Evolutionary conservation across 1,140 invertebrate genomes (phyloP), one percentile per base, ranked within the genome.

Genomic region (Procambarus virginalis): DNA sequence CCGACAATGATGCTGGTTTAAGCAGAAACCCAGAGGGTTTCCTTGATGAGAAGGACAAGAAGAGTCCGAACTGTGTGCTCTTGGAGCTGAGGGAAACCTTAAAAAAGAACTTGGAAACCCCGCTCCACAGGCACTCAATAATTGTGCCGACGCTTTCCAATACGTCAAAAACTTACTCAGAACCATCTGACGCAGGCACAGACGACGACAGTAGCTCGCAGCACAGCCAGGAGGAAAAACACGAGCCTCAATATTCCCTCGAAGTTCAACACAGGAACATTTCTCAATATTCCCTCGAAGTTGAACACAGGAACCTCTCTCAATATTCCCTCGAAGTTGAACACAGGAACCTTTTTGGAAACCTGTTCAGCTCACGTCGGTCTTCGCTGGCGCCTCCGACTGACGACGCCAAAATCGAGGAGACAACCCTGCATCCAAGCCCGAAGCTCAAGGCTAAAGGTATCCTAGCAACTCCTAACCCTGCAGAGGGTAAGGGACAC

Each of bases 151-250:
- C 80, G 0, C 12, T 73, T 46, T 68, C 88, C 58, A 76, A n/a
- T 75, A 76, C 8, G 9, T 51, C 82, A 8, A 70, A 75, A 9
- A 45, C 45, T 22, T 78, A 84, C 60, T 84, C 81, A 2, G 88
- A 89, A 45, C 73, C 51, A 3, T 89, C 75, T 20, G 88, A 89
- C 70, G 75, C 20, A 12, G 81, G 34, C 82, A 89, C 88, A 5
- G 88, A 89, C 73, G 81, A 84, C 58, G 88, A 89, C 73, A 89
- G 88, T 81, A 84, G 88, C 60, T 89, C 88, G 3, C 81, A 89
- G 14, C 81, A 89, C 58, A 89, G 88, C 48, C 88, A 82, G 46
- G 88, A 89, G 10, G 88, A 89, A 34, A 84, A 76, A n/a, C 81
- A 89, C 8, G 88, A 89, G 58, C 70, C 45, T 22, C 70, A 64